A percentile compares a stretch with the other conserved stretches of the same genome.
Conservation (phyloP, 2,888 invertebrate genomes). For the Quadriops clusia region DNA sequence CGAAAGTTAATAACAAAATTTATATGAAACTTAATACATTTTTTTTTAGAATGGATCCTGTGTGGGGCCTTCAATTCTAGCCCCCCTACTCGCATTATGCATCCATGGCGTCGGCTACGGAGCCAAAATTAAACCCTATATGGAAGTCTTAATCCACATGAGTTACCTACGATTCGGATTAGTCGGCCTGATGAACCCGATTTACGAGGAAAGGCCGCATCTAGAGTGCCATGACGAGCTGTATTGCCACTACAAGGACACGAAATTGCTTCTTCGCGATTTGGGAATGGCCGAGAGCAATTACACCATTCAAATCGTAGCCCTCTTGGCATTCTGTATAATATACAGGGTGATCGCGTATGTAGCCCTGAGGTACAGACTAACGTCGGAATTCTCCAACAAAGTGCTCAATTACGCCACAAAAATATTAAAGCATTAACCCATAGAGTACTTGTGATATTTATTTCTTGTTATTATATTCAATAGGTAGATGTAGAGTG, state of each 20-base stretch:
- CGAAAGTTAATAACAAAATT: slow-evolving; percentile 9
- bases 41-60: slow-evolving; percentile 48
- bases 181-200: slow-evolving; percentile 36
- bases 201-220: slow-evolving; percentile 4
- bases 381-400: slow-evolving; percentile 12
- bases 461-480: no score
- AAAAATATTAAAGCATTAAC: slow-evolving; percentile 8
- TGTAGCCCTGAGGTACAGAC: slow-evolving; percentile 12
- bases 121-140: slow-evolving; percentile 39
- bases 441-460: background rate
- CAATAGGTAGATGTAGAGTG: no score
- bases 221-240: slow-evolving; percentile 11
- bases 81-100: slow-evolving; percentile 45
- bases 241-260: slow-evolving; percentile 15
- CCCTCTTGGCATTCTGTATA: slow-evolving; percentile 9
- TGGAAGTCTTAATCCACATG: slow-evolving; percentile 44
- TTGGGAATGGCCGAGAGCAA: slow-evolving; percentile 13
- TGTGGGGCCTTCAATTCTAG: slow-evolving; percentile 43
- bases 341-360: slow-evolving; percentile 12
- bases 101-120: slow-evolving; percentile 55
- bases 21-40: no score
- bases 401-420: slow-evolving; percentile 7
- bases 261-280: slow-evolving; percentile 11
- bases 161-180: slow-evolving; percentile 59
- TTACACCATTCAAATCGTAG: slow-evolving; percentile 8